Evolutionary conservation across 2,113 vertebrate genomes (phyloP), one percentile per base, ranked within the genome.

Genomic region (Eonycteris spelaea): DNA sequence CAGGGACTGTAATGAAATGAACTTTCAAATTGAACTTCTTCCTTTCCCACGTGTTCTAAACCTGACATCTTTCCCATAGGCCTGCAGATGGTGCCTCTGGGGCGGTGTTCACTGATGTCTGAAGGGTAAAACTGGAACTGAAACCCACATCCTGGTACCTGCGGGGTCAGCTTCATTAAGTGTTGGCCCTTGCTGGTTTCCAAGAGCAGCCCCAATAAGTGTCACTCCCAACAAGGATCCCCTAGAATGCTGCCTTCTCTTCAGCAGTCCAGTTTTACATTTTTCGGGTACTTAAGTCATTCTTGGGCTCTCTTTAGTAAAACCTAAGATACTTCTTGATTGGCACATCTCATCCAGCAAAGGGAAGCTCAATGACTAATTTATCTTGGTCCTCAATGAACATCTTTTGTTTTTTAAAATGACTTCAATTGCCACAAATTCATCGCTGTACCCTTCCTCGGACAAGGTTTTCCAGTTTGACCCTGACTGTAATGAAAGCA

Each of bases 81-180:
- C 26, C 93, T 71, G 78, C 95, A 97, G 91, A 65, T 96, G 96
- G 93, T 80, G 33, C 43, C 75, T 28, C 16, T 0, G 26, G n/a
- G 40, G 92, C 11, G 51, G 48, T 51, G 40, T 24, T 85, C 68
- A 48, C 89, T 38, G 61, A 70, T 94, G 48, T 40, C 91, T 71
- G 73, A 93, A 88, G 78, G 61, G 51, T 45, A 67, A 96, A 92
- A 95, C 94, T 70, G 78, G 97, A 98, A 98, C 82, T 91, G 95
- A 98, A 98, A 98, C 89, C 55, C 40, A 67, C 86, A 88, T 19
- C 68, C 67, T 71, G 2, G 38, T 97, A 97, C 95, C 97, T 98
- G 97, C 19, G 63, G n/a, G 43, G 40, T 74, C 63, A 48, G 35
- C 3, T 59, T 93, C 65, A 75, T 21, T 85, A 85, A 28, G 68